phyloP scores from a whole-genome alignment of 2,888 invertebrate species.

The Dinocampus coccinellae region DNA sequence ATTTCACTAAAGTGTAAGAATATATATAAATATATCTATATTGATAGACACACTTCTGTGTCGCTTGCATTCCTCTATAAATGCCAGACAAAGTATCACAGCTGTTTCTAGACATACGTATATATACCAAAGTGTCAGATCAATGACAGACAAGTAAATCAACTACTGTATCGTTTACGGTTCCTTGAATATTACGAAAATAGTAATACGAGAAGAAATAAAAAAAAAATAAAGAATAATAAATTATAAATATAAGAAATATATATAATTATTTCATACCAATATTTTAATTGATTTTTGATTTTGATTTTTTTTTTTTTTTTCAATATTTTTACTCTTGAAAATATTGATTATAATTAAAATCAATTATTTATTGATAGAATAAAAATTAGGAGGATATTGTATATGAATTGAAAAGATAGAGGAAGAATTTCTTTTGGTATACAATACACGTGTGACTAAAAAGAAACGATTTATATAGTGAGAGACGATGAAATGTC shows the following conservation, averaged over 20 bases:
- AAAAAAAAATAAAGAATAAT: too few relatives aligned
- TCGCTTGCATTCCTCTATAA: constrained; percentile 2
- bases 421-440: constrained; percentile 36
- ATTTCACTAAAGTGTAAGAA: not conserved
- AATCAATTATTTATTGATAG: not conserved
- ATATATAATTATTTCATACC: too few relatives aligned
- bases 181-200: not conserved
- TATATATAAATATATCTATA: too few relatives aligned
- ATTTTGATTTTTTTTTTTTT: too few relatives aligned
- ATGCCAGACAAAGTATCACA: constrained; percentile 15
- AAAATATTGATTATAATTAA: constrained; percentile 3
- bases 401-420: not conserved
- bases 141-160: constrained; percentile 13
- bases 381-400: not conserved
- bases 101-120: constrained; percentile 19
- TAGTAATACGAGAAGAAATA: not conserved
- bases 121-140: constrained; percentile 14
- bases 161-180: not conserved
- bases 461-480: constrained; percentile 21
- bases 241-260: too few relatives aligned
- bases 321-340: constrained; percentile 15
- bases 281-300: too few relatives aligned
- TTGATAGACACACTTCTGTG: not conserved
- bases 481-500: constrained; percentile 38
- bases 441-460: constrained; percentile 25